Conservation (phyloP, 2,113 vertebrate species). For the Phaethon lepturus region DNA sequence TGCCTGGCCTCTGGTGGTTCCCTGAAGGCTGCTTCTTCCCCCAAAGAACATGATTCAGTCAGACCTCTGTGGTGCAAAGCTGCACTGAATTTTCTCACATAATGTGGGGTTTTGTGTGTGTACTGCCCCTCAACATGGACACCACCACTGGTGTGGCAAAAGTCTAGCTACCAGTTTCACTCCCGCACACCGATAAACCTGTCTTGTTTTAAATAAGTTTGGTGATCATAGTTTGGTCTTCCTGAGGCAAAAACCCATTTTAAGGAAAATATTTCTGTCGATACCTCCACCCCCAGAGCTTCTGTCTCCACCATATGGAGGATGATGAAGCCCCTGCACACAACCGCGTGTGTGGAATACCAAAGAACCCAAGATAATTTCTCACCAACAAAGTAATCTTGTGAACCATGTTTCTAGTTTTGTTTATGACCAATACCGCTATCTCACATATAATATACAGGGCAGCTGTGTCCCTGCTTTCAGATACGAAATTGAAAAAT, state of each 20-base stretch:
- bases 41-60: not conserved
- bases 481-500: not conserved
- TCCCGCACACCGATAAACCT: fast-evolving
- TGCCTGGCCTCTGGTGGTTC: not conserved
- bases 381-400: not conserved
- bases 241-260: not conserved
- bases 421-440: not conserved
- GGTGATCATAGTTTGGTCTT: not conserved
- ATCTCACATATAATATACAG: not conserved
- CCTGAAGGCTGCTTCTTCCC: not conserved
- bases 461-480: not conserved
- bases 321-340: not conserved
- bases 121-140: not conserved
- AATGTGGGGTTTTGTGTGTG: not conserved
- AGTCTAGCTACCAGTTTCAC: not conserved
- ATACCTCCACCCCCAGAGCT: not conserved
- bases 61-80: not conserved
- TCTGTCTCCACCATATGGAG: not conserved
- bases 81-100: not conserved
- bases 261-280: not conserved
- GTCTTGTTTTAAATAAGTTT: not conserved
- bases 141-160: not conserved
- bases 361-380: not conserved
- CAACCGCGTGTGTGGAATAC: not conserved
- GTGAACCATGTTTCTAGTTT: not conserved